Conservation (phyloP, 1,140 invertebrate genomes). For the Diachasma alloeum region DNA sequence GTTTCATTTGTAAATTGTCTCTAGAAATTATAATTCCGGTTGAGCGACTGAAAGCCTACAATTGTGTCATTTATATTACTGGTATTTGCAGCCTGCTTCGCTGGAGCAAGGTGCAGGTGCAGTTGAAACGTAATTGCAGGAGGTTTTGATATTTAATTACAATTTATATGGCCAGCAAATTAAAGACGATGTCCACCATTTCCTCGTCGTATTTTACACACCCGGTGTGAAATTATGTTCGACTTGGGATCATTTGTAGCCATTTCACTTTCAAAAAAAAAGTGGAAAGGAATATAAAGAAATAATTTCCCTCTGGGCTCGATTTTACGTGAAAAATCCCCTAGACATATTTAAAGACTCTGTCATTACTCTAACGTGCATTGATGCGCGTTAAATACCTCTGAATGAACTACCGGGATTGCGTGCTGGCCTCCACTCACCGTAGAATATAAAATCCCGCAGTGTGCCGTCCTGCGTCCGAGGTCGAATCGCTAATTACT, state of each 20-base stretch:
- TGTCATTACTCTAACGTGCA: constrained; percentile 6
- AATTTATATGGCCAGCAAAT: constrained; percentile 1
- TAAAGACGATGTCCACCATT: neutral
- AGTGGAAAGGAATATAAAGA: neutral
- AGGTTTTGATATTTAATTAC: constrained; percentile 6
- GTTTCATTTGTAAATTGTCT: neutral
- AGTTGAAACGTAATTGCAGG: constrained; percentile 2
- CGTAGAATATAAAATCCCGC: neutral
- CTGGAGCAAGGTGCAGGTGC: neutral
- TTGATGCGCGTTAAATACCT: constrained; percentile 2
- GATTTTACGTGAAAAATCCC: neutral
- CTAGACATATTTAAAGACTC: neutral
- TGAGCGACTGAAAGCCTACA: neutral
- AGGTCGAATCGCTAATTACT: constrained; percentile 3
- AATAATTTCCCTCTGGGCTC: neutral
- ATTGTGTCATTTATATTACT: neutral
- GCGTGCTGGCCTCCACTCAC: neutral
- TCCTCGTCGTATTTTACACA: neutral
- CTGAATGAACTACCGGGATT: neutral
- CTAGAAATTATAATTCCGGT: neutral
- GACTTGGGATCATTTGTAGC: neutral
- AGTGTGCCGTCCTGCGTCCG: neutral
- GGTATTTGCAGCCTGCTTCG: neutral
- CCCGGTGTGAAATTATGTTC: neutral
- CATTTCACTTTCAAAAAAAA: neutral